Conservation (phyloP, 2,113 vertebrate species). For the Vulpes lagopus region DNA sequence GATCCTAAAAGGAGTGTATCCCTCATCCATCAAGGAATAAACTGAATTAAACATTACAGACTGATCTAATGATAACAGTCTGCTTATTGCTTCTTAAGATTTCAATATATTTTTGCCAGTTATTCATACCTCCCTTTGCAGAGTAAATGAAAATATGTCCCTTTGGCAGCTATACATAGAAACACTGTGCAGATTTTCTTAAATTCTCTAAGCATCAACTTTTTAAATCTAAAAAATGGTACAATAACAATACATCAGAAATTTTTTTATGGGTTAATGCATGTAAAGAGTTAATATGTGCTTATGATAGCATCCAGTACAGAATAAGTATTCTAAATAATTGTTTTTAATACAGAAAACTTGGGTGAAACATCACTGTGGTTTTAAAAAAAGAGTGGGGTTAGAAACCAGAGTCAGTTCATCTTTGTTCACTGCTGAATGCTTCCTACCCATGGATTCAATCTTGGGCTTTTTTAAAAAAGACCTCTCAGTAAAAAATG, state of each 20-base stretch:
- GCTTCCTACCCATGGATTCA: neutral
- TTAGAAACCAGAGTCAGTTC: neutral
- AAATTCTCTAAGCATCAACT: neutral
- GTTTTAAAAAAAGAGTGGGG: neutral
- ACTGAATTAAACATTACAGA: neutral
- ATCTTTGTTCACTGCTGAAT: neutral
- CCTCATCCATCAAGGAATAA: neutral
- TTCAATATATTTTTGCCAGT: neutral
- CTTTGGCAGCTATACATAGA: neutral
- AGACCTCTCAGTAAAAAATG: neutral
- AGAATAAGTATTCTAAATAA: neutral
- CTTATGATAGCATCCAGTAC: neutral
- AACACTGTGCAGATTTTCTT: neutral
- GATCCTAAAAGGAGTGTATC: neutral
- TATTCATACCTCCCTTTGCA: neutral
- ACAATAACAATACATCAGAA: neutral
- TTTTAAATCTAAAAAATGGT: conserved; percentile 15
- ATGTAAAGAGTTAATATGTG: neutral
- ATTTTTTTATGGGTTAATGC: neutral
- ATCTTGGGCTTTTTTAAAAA: neutral
- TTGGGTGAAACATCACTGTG: neutral
- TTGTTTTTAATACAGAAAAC: neutral
- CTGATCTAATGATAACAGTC: neutral
- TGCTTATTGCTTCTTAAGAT: neutral
- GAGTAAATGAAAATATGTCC: neutral